These are phyloP conservation scores for Hormiphora californensis DNA, from an alignment of 37 sponge, comb jelly and placozoan species.

Conservation along the genomic window DNA sequence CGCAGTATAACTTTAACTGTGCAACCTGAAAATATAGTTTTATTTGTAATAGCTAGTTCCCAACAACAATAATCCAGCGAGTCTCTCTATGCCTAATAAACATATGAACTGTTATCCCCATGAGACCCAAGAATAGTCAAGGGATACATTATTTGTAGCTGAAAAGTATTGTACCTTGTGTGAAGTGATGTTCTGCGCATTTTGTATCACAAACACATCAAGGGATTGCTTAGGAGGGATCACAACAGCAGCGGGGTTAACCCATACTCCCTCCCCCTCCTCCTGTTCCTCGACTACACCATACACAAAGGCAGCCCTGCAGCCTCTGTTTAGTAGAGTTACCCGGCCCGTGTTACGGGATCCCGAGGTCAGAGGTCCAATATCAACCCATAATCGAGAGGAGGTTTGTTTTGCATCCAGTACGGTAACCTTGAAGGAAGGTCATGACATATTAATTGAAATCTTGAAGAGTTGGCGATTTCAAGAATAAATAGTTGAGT, in stretches of 20 bases:
- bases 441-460: background rate
- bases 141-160: no score
- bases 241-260: conserved; percentile 16
- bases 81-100: no score
- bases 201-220: conserved; percentile 30
- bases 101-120: no score
- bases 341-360: conserved; percentile 11
- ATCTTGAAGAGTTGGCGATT: no score
- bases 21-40: no score
- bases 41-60: no score
- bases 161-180: no score
- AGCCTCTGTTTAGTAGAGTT: conserved; percentile 18
- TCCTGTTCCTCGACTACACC: conserved; percentile 4
- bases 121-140: no score
- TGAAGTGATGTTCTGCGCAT: no score
- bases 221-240: background rate
- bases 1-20: conserved; percentile 31
- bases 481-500: no score
- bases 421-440: background rate
- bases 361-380: background rate
- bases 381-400: conserved; percentile 13
- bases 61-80: no score
- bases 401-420: conserved; percentile 31
- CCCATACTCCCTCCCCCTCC: conserved; percentile 19
- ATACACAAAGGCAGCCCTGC: conserved; percentile 25